phyloP scores from a whole-genome alignment of 2,888 invertebrate genomes.

The Cantharis rustica region DNA sequence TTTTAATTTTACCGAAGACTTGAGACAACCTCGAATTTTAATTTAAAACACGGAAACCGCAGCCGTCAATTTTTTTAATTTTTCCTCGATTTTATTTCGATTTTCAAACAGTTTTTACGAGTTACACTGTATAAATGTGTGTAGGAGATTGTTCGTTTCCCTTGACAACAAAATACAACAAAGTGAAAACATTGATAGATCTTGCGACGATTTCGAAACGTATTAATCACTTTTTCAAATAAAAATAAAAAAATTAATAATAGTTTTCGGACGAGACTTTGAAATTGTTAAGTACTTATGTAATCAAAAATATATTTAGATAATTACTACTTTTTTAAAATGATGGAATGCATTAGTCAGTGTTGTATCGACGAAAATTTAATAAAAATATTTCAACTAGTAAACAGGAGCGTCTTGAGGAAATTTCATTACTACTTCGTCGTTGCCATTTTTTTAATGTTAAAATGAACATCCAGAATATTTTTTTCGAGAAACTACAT shows the following conservation, averaged over 20 bases:
- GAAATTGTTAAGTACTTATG: neutral
- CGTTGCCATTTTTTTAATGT: too few species aligned
- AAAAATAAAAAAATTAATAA: neutral
- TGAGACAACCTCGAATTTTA: neutral
- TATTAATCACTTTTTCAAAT: neutral
- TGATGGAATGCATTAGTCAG: neutral
- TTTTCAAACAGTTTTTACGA: neutral
- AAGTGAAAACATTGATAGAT: neutral
- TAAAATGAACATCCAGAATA: too few species aligned
- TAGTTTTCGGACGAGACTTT: neutral
- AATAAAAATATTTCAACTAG: neutral
- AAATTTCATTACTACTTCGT: neutral
- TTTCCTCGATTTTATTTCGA: neutral
- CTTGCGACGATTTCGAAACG: neutral
- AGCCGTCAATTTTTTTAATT: neutral
- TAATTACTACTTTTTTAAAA: neutral
- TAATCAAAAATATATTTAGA: neutral
- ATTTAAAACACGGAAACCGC: neutral
- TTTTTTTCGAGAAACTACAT: too few species aligned
- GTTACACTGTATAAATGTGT: neutral
- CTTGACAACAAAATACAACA: neutral
- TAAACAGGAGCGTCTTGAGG: neutral
- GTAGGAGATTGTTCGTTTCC: neutral
- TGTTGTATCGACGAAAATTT: neutral
- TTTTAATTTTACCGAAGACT: neutral